Evolutionary conservation across 2,113 vertebrate genomes (phyloP).

Genomic region (Rynchops niger): DNA sequence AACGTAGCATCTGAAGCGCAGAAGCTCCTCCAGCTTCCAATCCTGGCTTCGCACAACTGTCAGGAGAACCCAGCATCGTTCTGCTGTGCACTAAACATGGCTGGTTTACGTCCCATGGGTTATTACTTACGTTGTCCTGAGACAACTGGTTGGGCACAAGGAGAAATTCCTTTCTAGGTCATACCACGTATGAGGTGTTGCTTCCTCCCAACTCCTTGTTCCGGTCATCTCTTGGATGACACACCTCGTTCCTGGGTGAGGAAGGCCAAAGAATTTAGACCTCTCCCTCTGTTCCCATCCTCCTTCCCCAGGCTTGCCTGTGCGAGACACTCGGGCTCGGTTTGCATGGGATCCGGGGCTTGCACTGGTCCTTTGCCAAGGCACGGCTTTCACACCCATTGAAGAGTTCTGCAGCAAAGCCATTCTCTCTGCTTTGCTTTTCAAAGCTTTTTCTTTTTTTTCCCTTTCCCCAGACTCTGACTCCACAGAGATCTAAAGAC

Average conservation of each 20-base stretch:
- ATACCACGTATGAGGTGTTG: neutral
- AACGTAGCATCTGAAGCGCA: neutral
- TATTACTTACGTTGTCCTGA: neutral
- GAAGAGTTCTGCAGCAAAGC: fast-evolving
- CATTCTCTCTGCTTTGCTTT: neutral
- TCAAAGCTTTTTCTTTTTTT: neutral
- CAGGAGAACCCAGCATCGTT: neutral
- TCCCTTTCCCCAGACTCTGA: neutral
- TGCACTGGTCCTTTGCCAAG: neutral
- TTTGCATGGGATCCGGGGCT: neutral
- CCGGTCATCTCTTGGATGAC: neutral
- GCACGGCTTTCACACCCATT: neutral
- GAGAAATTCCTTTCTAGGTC: neutral
- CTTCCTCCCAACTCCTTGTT: neutral
- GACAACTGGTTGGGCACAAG: fast-evolving
- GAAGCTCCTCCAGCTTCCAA: neutral
- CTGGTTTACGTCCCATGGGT: neutral
- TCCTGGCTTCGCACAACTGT: neutral
- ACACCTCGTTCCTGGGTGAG: fast-evolving
- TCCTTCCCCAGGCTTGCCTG: neutral
- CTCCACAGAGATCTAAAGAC: neutral
- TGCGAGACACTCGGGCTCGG: neutral
- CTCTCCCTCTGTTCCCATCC: neutral
- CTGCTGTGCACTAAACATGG: neutral
- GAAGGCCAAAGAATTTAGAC: neutral